These are phyloP conservation scores for Drosophila nasuta DNA, from an alignment of 1,140 invertebrate genomes.

Conservation along the genomic window DNA sequence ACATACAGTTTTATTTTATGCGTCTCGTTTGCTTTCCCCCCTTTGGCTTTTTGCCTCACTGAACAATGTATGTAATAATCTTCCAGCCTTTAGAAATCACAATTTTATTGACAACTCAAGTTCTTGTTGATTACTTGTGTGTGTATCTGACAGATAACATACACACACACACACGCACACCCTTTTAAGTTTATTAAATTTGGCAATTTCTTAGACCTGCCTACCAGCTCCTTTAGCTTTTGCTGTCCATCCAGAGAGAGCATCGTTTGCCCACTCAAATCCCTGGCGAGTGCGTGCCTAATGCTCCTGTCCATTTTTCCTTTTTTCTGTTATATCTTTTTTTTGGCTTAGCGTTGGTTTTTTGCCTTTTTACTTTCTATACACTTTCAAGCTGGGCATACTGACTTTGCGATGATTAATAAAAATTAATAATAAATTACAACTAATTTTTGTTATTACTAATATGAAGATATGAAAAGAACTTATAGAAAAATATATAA, in stretches of 20 bases:
- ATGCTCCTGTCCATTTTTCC: slow-evolving; percentile 68
- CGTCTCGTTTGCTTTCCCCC: slow-evolving; percentile 27
- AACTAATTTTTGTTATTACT: too few species aligned
- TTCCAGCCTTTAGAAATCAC: slow-evolving; percentile 76
- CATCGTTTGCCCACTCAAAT: slow-evolving; percentile 52
- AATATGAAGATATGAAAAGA: too few species aligned
- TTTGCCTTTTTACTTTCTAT: not conserved
- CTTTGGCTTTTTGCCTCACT: slow-evolving; percentile 31
- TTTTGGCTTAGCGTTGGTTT: not conserved
- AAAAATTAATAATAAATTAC: too few species aligned
- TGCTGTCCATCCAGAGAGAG: slow-evolving; percentile 42
- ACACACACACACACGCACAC: slow-evolving; percentile 49
- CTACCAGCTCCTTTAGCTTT: slow-evolving; percentile 33
- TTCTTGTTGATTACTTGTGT: slow-evolving; percentile 77
- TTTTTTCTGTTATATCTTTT: not conserved
- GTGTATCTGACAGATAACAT: slow-evolving; percentile 57
- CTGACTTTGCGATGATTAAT: not conserved
- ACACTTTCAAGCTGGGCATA: slow-evolving; percentile 1
- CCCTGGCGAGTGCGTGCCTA: slow-evolving; percentile 71
- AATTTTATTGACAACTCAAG: slow-evolving; percentile 84
- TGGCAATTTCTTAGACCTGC: slow-evolving; percentile 76
- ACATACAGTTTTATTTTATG: slow-evolving; percentile 55
- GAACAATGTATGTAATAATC: slow-evolving; percentile 73
- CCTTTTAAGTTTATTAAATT: slow-evolving; percentile 84
- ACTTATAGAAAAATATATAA: too few species aligned